Base-by-base conservation (phyloP, 2,113 vertebrate genomes). In the Tetrax tetrax region DNA sequence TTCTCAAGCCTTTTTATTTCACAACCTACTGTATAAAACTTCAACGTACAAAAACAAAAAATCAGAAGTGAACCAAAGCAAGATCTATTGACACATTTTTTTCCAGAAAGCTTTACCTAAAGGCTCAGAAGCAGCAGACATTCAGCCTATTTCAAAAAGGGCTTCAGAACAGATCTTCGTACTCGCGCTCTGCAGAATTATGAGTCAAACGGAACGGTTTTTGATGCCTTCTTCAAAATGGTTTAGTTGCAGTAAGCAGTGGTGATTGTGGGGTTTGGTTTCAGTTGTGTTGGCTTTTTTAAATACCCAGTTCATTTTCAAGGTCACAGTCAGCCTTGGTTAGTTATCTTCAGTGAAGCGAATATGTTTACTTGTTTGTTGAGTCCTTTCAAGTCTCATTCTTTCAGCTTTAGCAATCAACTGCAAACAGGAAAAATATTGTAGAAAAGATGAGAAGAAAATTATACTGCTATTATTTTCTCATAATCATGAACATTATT, bases 401-500 rank as follows among this genome's bases (percentile, higher is more conserved):
- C 98, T 99, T 96, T 99, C 99, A 12, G 99, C 99, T 98, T 99
- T 99, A 85, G 98, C 98, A 96, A 99, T 99, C 96, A 99, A 96
- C 99, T 99, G 96, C 35, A 93, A 95, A 96, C 77, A 96, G 74
- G 48, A 41, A 50, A 93, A 76, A 93, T 5, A 56, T 48, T 11
- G 63, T 18, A 83, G 64, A 29, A 86, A 70, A 89, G 1, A 41
- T 50, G 4, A 96, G 43, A 97, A 4, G 8, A n/a, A 53, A 68
- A 28, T 4, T 1, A 17, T 6, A 17, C 4, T 20, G 59, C 4
- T 20, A 54, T 2, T 9, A 48, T 54, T 65, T 88, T 27, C 20
- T 57, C 27, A n/a, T 13, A 50, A 4, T 12, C 57, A 31, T 5
- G 2, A 57, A 35, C 7, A 23, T 23, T 60, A 61, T 38, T 80